A percentile compares a stretch with the other conserved stretches of the same genome.
phyloP scores from a whole-genome alignment of 2,113 vertebrate species.

The Desmodus rotundus region DNA sequence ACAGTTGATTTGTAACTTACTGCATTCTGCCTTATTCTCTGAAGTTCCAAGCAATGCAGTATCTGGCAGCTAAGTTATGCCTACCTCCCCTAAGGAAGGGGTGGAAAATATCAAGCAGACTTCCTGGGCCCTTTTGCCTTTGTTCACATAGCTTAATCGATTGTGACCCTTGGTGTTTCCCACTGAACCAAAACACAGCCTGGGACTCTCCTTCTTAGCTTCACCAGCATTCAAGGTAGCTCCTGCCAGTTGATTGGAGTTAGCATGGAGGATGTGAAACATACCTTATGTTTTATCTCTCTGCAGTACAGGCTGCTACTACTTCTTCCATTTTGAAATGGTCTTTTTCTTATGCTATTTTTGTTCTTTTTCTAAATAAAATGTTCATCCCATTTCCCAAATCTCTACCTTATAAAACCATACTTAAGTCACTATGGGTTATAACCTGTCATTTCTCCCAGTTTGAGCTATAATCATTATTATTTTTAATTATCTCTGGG shows the following conservation, averaged over 20 bases:
- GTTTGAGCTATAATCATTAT: not conserved
- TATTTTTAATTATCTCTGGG: not conserved
- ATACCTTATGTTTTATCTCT: not conserved
- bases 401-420: not conserved
- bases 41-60: not conserved
- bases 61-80: not conserved
- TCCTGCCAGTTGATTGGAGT: not conserved
- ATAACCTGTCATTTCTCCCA: not conserved
- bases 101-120: not conserved
- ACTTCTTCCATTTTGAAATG: not conserved
- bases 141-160: rapidly evolving
- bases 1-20: not conserved
- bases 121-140: not conserved
- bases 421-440: not conserved
- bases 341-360: not conserved
- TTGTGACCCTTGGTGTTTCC: not conserved
- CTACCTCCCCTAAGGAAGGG: not conserved
- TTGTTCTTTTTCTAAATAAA: not conserved
- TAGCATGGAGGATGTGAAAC: not conserved
- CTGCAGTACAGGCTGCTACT: not conserved
- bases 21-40: not conserved
- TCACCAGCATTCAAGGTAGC: not conserved
- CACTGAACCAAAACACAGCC: not conserved
- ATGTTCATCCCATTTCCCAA: not conserved
- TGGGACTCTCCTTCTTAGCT: not conserved